phyloP scores from a whole-genome alignment of 53 echinoderm and acorn worm species.

The Luidia sarsii region DNA sequence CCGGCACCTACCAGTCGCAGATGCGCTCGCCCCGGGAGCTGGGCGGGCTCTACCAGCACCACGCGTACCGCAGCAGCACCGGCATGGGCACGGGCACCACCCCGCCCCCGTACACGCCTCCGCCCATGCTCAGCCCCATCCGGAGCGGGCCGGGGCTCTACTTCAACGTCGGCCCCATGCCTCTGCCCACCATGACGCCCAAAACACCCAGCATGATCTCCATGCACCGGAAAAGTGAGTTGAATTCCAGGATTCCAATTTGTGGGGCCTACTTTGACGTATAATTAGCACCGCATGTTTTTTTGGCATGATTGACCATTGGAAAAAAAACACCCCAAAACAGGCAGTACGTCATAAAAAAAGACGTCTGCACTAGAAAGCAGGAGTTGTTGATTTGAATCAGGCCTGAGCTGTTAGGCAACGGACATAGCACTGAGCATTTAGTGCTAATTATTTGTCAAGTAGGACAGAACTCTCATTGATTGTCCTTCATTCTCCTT shows the following conservation, averaged over 20 bases:
- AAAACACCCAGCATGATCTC: conserved; percentile 93
- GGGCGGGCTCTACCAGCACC: conserved; percentile 67
- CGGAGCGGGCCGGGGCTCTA: conserved; percentile 97
- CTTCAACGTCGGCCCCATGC: conserved; percentile 77
- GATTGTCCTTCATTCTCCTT: too few relatives aligned
- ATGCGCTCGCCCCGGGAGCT: conserved; percentile 98
- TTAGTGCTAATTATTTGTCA: too few relatives aligned
- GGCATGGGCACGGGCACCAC: conserved; percentile 81
- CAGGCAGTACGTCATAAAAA: neutral
- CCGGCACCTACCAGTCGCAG: conserved; percentile 87
- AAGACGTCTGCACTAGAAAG: too few relatives aligned
- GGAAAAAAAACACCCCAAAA: neutral
- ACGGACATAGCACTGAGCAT: too few relatives aligned
- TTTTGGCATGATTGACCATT: too few relatives aligned
- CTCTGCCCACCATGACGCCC: conserved; percentile 67
- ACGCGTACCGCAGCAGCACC: conserved; percentile 28
- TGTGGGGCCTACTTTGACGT: neutral
- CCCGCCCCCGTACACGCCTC: conserved; percentile 98
- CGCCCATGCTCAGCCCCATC: conserved; percentile 98
- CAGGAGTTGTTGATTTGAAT: too few relatives aligned
- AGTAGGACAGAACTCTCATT: too few relatives aligned
- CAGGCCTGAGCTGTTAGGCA: too few relatives aligned
- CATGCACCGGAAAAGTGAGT: conserved; percentile 89
- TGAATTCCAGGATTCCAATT: too few relatives aligned
- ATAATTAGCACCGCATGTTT: neutral